These are phyloP conservation scores for Micronycteris hirsuta DNA, from an alignment of 2,113 vertebrate species.

Conservation along the genomic window DNA sequence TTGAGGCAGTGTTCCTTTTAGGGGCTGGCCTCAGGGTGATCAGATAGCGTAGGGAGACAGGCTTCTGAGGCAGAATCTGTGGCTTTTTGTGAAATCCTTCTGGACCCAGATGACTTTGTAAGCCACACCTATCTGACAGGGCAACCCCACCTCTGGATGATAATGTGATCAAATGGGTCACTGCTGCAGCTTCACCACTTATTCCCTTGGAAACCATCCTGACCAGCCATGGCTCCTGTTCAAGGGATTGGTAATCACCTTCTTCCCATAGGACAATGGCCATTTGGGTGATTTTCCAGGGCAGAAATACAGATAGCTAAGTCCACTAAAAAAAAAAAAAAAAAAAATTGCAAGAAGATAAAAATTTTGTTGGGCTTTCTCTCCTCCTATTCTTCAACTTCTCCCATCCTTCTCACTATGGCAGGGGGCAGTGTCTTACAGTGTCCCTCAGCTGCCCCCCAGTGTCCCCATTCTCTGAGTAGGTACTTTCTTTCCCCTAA, in stretches of 20 bases:
- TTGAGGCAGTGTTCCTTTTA: background rate
- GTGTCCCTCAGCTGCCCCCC: background rate
- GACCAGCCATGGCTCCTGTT: background rate
- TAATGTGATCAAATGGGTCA: background rate
- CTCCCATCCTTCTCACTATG: background rate
- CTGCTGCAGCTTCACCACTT: background rate
- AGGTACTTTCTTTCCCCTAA: background rate
- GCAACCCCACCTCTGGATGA: background rate
- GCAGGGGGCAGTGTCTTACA: background rate
- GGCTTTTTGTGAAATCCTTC: background rate
- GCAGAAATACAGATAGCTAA: background rate
- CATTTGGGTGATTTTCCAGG: background rate
- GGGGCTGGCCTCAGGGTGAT: background rate
- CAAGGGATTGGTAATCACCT: background rate
- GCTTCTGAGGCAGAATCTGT: background rate
- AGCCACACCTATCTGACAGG: background rate
- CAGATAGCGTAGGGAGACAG: background rate
- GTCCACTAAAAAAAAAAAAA: background rate
- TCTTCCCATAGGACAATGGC: background rate
- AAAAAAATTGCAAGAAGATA: background rate
- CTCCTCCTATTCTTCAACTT: background rate
- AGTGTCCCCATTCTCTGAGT: background rate
- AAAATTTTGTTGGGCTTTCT: background rate
- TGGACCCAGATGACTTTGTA: constrained; percentile 34
- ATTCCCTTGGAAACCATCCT: background rate